phyloP scores from a whole-genome alignment of 2,113 vertebrate species.

The Lepisosteus oculatus region DNA sequence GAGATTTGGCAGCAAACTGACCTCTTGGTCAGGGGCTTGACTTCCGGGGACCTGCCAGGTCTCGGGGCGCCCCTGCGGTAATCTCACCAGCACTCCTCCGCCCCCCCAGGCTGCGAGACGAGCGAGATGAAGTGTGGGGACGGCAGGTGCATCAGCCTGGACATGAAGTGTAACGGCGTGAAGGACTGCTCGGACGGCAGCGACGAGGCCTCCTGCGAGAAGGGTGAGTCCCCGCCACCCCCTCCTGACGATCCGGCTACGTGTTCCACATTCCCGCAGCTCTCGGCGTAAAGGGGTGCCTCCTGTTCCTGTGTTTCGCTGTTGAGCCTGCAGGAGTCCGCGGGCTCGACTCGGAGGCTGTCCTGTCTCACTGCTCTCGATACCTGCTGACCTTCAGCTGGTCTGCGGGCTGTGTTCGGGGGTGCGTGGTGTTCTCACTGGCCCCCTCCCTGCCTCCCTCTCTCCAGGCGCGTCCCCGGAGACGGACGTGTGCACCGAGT shows the following conservation, averaged over 20 bases:
- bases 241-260: background rate
- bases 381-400: too few species aligned
- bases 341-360: too few species aligned
- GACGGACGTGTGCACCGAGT: slow-evolving; percentile 51
- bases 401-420: too few species aligned
- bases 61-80: background rate
- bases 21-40: too few species aligned
- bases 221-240: slow-evolving; percentile 43
- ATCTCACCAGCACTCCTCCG: background rate
- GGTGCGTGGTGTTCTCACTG: slow-evolving; percentile 30
- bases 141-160: slow-evolving; percentile 53
- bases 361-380: too few species aligned
- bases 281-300: background rate
- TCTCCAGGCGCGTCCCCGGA: slow-evolving; percentile 28
- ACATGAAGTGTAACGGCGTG: slow-evolving; percentile 52
- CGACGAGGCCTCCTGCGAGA: slow-evolving; percentile 60
- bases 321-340: too few species aligned
- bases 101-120: slow-evolving; percentile 48
- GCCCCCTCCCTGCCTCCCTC: slow-evolving; percentile 13
- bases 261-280: background rate
- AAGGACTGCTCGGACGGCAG: slow-evolving; percentile 65
- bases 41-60: background rate
- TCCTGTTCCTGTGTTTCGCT: too few species aligned
- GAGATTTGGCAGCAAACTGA: too few species aligned
- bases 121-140: slow-evolving; percentile 57